These are phyloP conservation scores for Empidonax alnorum DNA, from an alignment of 2,113 vertebrate species.

Conservation along the genomic window DNA sequence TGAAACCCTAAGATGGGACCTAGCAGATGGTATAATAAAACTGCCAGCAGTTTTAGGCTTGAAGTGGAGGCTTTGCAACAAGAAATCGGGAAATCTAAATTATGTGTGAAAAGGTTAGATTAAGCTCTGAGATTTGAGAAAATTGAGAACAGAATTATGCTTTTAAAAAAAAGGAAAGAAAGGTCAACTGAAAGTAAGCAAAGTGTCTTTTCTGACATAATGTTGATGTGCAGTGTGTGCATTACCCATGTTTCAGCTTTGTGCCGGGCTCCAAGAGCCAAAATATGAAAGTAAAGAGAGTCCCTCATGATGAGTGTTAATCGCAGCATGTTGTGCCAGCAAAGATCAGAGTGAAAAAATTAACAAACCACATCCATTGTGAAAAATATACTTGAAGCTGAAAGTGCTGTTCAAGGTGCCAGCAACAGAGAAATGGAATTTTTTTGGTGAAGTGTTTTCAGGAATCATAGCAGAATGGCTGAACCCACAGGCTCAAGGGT, in stretches of 20 bases:
- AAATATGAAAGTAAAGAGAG: not conserved
- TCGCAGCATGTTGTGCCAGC: not conserved
- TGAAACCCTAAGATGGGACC: not conserved
- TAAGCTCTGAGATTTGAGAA: not conserved
- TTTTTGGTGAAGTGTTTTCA: not conserved
- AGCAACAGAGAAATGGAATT: not conserved
- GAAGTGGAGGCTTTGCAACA: not conserved
- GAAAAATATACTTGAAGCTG: not conserved
- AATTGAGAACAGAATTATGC: not conserved
- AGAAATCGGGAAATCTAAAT: conserved; percentile 15
- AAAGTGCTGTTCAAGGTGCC: not conserved
- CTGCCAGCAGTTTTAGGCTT: not conserved
- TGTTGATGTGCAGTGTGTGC: not conserved
- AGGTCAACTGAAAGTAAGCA: not conserved
- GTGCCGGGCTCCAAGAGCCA: not conserved
- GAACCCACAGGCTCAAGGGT: not conserved
- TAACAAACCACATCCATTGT: not conserved
- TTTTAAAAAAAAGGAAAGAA: not conserved
- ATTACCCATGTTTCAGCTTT: not conserved
- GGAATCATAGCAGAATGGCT: not conserved
- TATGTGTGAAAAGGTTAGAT: not conserved
- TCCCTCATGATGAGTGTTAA: not conserved
- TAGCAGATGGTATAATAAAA: conserved; percentile 22
- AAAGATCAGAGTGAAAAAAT: not conserved
- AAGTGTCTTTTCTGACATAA: not conserved